These are phyloP conservation scores for Peribatodes rhomboidaria DNA, from an alignment of 2,888 invertebrate genomes.

Conservation along the genomic window DNA sequence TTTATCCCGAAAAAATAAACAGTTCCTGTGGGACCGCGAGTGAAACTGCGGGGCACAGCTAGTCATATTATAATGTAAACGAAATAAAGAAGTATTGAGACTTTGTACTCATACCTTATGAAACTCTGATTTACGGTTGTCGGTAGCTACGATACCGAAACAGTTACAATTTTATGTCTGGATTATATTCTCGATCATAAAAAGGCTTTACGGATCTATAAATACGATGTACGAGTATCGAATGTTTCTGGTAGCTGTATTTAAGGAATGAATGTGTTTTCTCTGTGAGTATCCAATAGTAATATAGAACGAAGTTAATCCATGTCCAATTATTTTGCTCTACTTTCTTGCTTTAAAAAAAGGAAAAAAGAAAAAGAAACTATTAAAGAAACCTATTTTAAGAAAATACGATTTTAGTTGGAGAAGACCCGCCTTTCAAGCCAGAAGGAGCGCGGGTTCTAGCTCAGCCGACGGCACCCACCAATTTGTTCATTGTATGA, in stretches of 20 bases:
- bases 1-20: too few relatives aligned
- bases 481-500: too few relatives aligned
- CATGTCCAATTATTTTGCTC: background rate
- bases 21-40: too few relatives aligned
- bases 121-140: conserved; percentile 70
- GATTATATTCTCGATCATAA: conserved; percentile 75
- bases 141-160: conserved; percentile 64
- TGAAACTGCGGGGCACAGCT: too few relatives aligned
- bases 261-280: conserved; percentile 4
- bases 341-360: background rate
- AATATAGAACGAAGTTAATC: too few relatives aligned
- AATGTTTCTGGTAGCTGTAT: conserved; percentile 46
- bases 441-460: too few relatives aligned
- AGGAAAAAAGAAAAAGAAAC: too few relatives aligned
- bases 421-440: too few relatives aligned
- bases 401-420: too few relatives aligned
- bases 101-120: conserved; percentile 33
- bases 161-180: conserved; percentile 76
- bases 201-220: conserved; percentile 75
- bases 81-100: background rate
- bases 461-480: too few relatives aligned
- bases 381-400: background rate
- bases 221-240: conserved; percentile 69
- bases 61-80: too few relatives aligned
- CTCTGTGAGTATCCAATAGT: background rate